Evolutionary conservation across 2,797 vertebrate genomes (phyloP).

Genomic region (Limnodromus scolopaceus): DNA sequence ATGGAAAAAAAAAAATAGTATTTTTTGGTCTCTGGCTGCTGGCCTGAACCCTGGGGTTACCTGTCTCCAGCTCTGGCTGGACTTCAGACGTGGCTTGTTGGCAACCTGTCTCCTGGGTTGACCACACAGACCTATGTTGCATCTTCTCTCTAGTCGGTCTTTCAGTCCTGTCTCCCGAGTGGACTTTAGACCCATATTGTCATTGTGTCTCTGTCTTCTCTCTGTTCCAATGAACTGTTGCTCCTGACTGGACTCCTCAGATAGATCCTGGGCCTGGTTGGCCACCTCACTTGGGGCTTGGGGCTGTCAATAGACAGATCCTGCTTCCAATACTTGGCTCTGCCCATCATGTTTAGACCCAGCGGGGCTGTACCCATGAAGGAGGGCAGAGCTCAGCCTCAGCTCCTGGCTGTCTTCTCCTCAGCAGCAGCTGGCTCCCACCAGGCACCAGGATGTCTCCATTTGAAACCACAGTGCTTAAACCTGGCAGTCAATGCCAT

Average conservation of each 20-base stretch:
- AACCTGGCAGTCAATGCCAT: neutral
- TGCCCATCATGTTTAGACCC: rapidly evolving
- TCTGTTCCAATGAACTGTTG: neutral
- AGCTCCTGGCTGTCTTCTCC: neutral
- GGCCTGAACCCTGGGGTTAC: neutral
- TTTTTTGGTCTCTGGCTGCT: neutral
- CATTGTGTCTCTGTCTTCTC: neutral
- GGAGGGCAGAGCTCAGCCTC: neutral
- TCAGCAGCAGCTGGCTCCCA: neutral
- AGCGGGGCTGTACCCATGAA: rapidly evolving
- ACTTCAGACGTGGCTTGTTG: neutral
- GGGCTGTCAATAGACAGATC: neutral
- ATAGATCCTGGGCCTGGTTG: rapidly evolving
- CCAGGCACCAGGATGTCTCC: neutral
- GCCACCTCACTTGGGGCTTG: rapidly evolving
- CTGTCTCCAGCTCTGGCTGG: neutral
- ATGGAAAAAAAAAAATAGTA: rapidly evolving
- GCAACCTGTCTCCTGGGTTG: neutral
- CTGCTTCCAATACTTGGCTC: neutral
- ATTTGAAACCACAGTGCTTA: rapidly evolving
- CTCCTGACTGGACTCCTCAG: neutral
- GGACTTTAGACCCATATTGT: rapidly evolving
- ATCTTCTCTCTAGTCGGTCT: neutral
- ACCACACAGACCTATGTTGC: rapidly evolving
- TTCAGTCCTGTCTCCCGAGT: rapidly evolving